These are phyloP conservation scores for Vidua macroura DNA, from an alignment of 2,113 vertebrate species.

Conservation along the genomic window DNA sequence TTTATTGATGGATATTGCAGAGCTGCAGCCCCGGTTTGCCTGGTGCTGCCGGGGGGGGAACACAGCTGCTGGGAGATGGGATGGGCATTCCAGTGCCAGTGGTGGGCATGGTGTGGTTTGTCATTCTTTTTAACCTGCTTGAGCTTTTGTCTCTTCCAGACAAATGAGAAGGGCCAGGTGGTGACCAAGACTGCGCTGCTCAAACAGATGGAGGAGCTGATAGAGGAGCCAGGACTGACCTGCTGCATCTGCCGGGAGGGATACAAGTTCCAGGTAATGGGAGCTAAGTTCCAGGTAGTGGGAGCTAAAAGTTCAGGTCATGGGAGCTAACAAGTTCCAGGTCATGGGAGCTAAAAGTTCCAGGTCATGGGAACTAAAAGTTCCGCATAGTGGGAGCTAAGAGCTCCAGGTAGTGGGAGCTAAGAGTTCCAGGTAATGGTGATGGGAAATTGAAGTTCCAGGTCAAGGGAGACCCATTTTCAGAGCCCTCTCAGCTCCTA, in stretches of 20 bases:
- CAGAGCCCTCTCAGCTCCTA: neutral
- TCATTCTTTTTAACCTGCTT: neutral
- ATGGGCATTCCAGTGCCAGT: neutral
- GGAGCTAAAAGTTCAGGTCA: neutral
- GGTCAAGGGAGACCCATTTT: neutral
- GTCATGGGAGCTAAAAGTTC: neutral
- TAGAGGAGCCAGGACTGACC: slow-evolving; percentile 96
- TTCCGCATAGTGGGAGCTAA: fast-evolving
- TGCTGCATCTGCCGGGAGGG: slow-evolving; percentile 98
- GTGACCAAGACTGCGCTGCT: slow-evolving; percentile 95
- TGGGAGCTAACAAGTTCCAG: neutral
- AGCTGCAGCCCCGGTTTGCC: neutral
- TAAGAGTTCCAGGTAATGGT: slow-evolving; percentile 82
- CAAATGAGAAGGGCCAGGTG: slow-evolving; percentile 97
- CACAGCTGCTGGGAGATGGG: neutral
- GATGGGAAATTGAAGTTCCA: neutral
- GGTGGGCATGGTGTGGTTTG: neutral
- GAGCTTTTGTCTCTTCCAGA: slow-evolving; percentile 73
- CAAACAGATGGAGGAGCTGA: slow-evolving; percentile 99
- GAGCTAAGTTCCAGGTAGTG: neutral
- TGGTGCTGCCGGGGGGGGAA: neutral
- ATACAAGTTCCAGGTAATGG: slow-evolving; percentile 94
- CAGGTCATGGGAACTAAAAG: neutral
- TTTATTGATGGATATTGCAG: neutral
- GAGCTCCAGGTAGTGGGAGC: neutral